A percentile compares a stretch with the other conserved stretches of the same genome.
phyloP scores from a whole-genome alignment of 2,888 invertebrate genomes.

The Micoletzkya japonica region DNA sequence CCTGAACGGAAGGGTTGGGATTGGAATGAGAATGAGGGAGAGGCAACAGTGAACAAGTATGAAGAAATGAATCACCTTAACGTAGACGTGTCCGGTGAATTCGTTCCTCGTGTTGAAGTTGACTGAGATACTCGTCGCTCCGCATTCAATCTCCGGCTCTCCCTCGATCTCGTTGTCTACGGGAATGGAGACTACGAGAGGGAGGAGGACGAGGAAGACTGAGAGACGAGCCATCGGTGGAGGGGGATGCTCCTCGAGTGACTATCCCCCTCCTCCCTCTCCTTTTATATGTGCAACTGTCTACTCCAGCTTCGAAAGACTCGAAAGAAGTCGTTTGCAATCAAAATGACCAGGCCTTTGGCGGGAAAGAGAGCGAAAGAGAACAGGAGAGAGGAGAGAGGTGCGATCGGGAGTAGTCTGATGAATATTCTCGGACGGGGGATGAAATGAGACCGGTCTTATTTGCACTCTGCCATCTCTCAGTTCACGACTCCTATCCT shows the following conservation, averaged over 20 bases:
- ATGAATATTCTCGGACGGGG: slow-evolving; percentile 18
- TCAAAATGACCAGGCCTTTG: too few species aligned
- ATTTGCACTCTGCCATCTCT: background rate
- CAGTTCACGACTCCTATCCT: too few species aligned
- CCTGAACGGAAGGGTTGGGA: slow-evolving; percentile 4
- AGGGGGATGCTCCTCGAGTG: too few species aligned
- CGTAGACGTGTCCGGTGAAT: slow-evolving; percentile 35
- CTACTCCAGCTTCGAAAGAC: too few species aligned
- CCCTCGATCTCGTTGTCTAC: slow-evolving; percentile 27
- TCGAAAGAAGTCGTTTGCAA: slow-evolving; percentile 22
- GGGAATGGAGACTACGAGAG: slow-evolving; percentile 22
- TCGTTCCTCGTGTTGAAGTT: slow-evolving; percentile 30
- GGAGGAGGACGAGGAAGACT: slow-evolving; percentile 9
- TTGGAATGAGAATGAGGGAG: background rate
- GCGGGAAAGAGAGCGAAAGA: background rate
- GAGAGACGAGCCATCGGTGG: slow-evolving; percentile 19
- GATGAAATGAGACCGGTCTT: slow-evolving; percentile 4
- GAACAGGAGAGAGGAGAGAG: slow-evolving; percentile 4
- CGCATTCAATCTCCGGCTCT: slow-evolving; percentile 33
- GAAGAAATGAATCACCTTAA: slow-evolving; percentile 21
- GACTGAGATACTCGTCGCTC: slow-evolving; percentile 29
- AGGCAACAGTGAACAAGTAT: background rate
- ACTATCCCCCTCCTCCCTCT: too few species aligned
- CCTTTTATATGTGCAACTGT: too few species aligned
- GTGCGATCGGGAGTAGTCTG: slow-evolving; percentile 1